Conservation (phyloP, 2,888 invertebrate species). For the Anagyrus pseudococci region DNA sequence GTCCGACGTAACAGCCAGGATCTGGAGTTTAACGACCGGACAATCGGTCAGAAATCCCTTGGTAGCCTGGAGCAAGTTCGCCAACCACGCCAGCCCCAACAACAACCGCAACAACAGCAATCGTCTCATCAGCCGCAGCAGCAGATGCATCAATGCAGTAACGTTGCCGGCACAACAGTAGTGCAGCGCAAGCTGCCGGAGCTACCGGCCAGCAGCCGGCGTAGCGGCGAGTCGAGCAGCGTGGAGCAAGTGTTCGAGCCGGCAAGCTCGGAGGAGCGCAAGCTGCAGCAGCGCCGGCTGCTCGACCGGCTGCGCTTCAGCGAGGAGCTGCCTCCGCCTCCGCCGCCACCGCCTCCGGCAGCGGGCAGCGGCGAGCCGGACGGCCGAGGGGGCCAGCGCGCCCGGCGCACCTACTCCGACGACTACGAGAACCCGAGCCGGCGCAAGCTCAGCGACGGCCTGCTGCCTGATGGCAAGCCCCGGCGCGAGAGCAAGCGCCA, state of each 20-base stretch:
- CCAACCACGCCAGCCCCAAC: background rate
- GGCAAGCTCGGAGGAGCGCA: background rate
- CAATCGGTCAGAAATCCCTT: too few relatives aligned
- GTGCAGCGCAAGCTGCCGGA: constrained; percentile 3
- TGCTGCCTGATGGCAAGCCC: background rate
- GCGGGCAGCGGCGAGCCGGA: constrained; percentile 11
- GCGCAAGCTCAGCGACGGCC: constrained; percentile 30
- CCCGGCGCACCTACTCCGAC: constrained; percentile 50
- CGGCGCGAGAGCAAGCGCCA: constrained; percentile 32
- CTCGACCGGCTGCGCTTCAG: constrained; percentile 39
- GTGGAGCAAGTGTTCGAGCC: constrained; percentile 21
- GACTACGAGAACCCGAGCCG: constrained; percentile 46
- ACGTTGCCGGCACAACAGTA: background rate
- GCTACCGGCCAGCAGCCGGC: constrained; percentile 4
- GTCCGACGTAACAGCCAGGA: constrained; percentile 49
- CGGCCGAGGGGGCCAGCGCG: constrained; percentile 22
- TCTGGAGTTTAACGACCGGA: constrained; percentile 50
- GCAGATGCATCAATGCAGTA: background rate
- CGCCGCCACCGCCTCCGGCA: too few relatives aligned
- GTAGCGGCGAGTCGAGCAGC: constrained; percentile 10
- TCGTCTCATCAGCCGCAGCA: background rate
- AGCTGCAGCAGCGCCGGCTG: background rate
- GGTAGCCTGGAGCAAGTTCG: constrained; percentile 7
- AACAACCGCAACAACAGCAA: too few relatives aligned
- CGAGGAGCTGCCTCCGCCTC: too few relatives aligned